Base-by-base conservation (phyloP, 2,888 invertebrate genomes). In the Pherbina coryleti region DNA sequence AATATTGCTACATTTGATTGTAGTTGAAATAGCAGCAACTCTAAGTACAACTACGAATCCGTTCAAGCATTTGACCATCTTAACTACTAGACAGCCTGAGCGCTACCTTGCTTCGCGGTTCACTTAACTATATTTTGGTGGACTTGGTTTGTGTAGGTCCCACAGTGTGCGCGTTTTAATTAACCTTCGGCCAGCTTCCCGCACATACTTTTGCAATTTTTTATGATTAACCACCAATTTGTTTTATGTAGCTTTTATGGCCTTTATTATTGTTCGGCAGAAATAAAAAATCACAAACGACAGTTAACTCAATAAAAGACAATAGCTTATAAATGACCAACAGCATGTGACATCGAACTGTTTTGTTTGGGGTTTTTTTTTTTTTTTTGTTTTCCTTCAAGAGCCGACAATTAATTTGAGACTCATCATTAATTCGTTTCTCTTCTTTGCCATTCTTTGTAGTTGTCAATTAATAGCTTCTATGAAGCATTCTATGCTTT, bases 391-490 rank as follows among this genome's bases (percentile, higher is more conserved):
- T 72, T 72, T 57, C 5, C n/a, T n/a, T 19, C 66, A 66, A 25
- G 44, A 60, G 5, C 72, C 64, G 55, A 72, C 64, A 77, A 77
- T 77, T 77, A 77, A 71, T 70, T 76, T 57, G 37, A 53, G 67
- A 69, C 75, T 66, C 64, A 64, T 66, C 53, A 75, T 51, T 53
- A 74, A 7, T 11, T 9, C 57, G 5, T 34, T 28, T 19, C 14
- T 25, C 17, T 51, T 17, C 69, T 28, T 67, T 14, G 8, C 51
- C 69, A 22, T 19, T 19, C 55, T n/a, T 55, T 14, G 5, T n/a
- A 22, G n/a, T 2, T n/a, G 55, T 19, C 9, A 55, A n/a, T 55
- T 22, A n/a, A 22, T 55, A 19, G 55, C 19, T 22, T 55, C 55
- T 22, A 22, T 55, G n/a, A n/a, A 55, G 22, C 55, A n/a, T 19